phyloP scores from a whole-genome alignment of 2,113 vertebrate genomes.

The Scomber colias region DNA sequence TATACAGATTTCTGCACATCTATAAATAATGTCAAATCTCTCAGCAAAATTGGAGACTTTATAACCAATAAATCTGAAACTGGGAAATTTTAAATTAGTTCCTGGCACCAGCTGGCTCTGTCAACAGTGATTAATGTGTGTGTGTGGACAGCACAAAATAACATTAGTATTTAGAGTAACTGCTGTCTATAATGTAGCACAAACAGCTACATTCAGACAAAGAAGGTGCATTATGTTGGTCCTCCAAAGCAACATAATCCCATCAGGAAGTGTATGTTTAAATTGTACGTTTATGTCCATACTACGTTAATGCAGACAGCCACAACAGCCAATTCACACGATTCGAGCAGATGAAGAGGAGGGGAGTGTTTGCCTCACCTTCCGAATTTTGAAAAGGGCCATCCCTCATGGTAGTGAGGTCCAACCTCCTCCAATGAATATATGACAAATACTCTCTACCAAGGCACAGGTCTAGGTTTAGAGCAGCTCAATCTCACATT shows the following conservation, averaged over 20 bases:
- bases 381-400: no score
- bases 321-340: background rate
- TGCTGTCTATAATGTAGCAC: background rate
- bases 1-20: no score
- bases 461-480: no score
- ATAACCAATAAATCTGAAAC: no score
- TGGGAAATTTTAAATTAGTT: no score
- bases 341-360: background rate
- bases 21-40: no score
- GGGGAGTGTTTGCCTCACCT: background rate
- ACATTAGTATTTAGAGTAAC: background rate
- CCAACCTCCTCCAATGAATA: no score
- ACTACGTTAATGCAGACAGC: background rate
- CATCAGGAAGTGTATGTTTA: background rate
- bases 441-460: no score
- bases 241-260: background rate
- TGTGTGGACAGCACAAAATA: background rate
- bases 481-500: no score
- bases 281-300: background rate
- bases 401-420: no score
- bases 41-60: no score
- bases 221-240: background rate
- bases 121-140: background rate
- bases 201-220: slow-evolving; percentile 3
- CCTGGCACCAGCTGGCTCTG: no score